These are phyloP conservation scores for Mandrillus leucophaeus DNA, from an alignment of 2,113 vertebrate species.

Conservation along the genomic window DNA sequence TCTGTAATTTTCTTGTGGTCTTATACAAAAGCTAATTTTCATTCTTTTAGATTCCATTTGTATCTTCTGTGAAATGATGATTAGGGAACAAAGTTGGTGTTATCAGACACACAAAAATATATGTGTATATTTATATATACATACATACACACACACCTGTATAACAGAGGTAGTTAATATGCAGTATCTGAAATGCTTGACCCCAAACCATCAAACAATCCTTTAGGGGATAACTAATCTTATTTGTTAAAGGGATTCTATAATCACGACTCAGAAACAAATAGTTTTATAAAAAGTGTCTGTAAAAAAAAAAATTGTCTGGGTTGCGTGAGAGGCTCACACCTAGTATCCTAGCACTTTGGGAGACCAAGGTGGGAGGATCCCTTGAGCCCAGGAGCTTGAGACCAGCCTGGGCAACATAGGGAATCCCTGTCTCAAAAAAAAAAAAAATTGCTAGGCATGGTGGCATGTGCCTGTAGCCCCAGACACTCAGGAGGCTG, in stretches of 20 bases:
- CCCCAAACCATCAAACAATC: neutral
- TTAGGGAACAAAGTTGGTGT: neutral
- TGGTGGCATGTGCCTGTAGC: too few relatives aligned
- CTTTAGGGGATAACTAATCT: neutral
- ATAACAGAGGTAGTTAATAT: neutral
- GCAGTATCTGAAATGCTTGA: neutral
- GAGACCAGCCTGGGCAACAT: too few relatives aligned
- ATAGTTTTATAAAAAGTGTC: neutral
- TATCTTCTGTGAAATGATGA: neutral
- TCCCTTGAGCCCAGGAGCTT: too few relatives aligned
- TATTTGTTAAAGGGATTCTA: neutral
- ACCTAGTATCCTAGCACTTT: too few relatives aligned
- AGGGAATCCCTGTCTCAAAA: too few relatives aligned
- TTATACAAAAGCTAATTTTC: neutral
- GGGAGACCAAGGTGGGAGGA: too few relatives aligned
- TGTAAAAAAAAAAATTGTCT: neutral
- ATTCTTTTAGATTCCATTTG: neutral
- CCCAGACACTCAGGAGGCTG: too few relatives aligned
- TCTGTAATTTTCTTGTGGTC: neutral
- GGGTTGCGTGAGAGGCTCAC: too few relatives aligned
- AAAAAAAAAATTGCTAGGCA: too few relatives aligned
- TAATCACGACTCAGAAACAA: neutral
- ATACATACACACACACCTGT: neutral
- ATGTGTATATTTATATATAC: neutral
- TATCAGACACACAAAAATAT: neutral